Conservation (phyloP, 2,797 vertebrate species). For the Onychomys leucogaster region DNA sequence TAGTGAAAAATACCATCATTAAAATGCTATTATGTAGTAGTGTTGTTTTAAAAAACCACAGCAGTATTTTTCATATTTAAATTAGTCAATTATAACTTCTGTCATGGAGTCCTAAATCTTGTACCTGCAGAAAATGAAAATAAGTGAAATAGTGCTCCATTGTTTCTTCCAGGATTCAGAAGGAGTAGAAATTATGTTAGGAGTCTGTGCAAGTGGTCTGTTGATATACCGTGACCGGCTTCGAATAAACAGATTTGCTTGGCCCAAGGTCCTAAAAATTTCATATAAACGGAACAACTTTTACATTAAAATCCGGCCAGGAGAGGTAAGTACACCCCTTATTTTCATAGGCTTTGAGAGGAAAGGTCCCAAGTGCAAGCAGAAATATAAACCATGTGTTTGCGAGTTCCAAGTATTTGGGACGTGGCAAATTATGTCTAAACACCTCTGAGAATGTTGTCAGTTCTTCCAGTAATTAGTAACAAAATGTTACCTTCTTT, state of each 20-base stretch:
- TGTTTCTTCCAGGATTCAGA: slow-evolving; percentile 93
- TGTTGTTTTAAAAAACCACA: neutral
- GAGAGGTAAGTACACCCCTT: slow-evolving; percentile 91
- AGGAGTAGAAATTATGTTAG: slow-evolving; percentile 99
- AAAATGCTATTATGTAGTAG: neutral
- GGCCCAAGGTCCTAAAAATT: slow-evolving; percentile 99
- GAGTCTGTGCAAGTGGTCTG: slow-evolving; percentile 97
- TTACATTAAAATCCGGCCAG: slow-evolving; percentile 99
- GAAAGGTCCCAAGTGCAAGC: neutral
- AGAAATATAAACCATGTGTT: slow-evolving; percentile 12
- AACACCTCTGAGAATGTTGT: slow-evolving; percentile 11
- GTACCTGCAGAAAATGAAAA: neutral
- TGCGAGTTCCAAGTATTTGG: neutral
- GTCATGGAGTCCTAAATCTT: neutral
- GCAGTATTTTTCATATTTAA: slow-evolving; percentile 35
- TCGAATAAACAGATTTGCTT: slow-evolving; percentile 98
- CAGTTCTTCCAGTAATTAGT: neutral
- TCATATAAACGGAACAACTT: slow-evolving; percentile 99
- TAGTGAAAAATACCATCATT: neutral
- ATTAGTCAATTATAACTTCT: neutral
- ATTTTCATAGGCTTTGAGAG: neutral
- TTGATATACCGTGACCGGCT: slow-evolving; percentile 98
- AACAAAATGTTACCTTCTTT: slow-evolving; percentile 6
- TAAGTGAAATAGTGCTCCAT: neutral
- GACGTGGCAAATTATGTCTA: neutral